phyloP scores from a whole-genome alignment of 2,888 invertebrate genomes.

The Nasonovia ribisnigri region DNA sequence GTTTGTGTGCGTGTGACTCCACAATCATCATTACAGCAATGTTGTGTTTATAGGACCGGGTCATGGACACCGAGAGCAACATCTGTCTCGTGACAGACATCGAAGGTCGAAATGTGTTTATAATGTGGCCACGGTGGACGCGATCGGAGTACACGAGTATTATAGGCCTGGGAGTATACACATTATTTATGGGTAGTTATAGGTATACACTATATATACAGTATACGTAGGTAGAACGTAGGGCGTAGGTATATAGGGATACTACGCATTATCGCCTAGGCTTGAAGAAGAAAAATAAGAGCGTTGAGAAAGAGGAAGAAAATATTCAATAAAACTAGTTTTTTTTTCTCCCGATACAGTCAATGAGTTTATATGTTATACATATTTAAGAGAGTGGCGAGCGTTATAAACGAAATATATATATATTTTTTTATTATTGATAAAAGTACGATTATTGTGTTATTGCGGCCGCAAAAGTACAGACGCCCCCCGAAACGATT shows the following conservation, averaged over 20 bases:
- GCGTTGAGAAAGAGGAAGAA: not conserved
- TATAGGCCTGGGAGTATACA: not conserved
- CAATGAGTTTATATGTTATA: not conserved
- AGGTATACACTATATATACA: not conserved
- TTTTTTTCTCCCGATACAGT: not conserved
- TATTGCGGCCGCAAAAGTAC: not conserved
- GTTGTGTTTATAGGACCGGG: conserved; percentile 30
- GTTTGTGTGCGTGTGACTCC: not conserved
- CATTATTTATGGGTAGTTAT: not conserved
- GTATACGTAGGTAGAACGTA: not conserved
- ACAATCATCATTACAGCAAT: not conserved
- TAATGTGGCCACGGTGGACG: not conserved
- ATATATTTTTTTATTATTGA: not conserved
- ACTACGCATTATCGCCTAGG: not conserved
- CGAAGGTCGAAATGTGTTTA: conserved; percentile 43
- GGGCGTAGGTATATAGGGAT: not conserved
- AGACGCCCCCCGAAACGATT: not conserved
- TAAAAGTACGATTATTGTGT: not conserved
- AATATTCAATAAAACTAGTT: not conserved
- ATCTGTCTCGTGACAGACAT: conserved; percentile 49
- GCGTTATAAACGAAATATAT: not conserved
- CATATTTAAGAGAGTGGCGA: not conserved
- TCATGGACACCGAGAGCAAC: conserved; percentile 56
- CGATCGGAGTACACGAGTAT: not conserved
- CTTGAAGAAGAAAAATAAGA: not conserved